Conservation (phyloP, 1,140 invertebrate genomes). For the Aphidius gifuensis region DNA sequence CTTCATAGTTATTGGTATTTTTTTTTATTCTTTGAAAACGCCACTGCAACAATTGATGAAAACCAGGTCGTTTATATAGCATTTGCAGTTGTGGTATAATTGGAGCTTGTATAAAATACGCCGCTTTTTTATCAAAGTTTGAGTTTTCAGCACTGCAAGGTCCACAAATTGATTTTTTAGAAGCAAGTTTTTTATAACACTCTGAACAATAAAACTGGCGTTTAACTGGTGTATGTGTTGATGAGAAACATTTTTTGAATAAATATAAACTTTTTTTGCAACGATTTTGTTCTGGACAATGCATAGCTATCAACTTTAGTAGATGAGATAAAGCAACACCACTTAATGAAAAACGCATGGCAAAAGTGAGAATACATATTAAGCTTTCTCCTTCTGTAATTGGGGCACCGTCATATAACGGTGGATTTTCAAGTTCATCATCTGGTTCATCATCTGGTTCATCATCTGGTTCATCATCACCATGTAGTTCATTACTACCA, state of each 20-base stretch:
- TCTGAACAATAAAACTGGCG: neutral
- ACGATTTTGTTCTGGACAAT: conserved; percentile 4
- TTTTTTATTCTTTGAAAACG: conserved; percentile 1
- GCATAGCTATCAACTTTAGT: neutral
- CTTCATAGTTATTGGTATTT: neutral
- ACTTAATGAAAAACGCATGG: conserved; percentile 7
- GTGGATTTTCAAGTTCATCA: neutral
- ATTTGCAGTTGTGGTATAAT: neutral
- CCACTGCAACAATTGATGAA: neutral
- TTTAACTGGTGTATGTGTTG: neutral
- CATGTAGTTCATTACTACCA: no score
- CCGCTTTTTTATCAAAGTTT: neutral
- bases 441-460: no score
- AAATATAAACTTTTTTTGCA: conserved; percentile 10
- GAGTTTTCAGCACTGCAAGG: no score
- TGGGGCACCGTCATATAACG: neutral
- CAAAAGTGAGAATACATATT: conserved; percentile 6
- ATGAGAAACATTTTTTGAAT: conserved; percentile 8
- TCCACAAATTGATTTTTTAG: no score
- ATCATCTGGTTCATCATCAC: no score
- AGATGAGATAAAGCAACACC: conserved; percentile 2
- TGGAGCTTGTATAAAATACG: conserved; percentile 3
- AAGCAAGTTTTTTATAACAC: neutral
- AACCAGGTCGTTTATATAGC: neutral
- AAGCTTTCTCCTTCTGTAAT: conserved; percentile 4